Conservation (phyloP, 2,888 invertebrate species). For the Polymixis flavicincta region DNA sequence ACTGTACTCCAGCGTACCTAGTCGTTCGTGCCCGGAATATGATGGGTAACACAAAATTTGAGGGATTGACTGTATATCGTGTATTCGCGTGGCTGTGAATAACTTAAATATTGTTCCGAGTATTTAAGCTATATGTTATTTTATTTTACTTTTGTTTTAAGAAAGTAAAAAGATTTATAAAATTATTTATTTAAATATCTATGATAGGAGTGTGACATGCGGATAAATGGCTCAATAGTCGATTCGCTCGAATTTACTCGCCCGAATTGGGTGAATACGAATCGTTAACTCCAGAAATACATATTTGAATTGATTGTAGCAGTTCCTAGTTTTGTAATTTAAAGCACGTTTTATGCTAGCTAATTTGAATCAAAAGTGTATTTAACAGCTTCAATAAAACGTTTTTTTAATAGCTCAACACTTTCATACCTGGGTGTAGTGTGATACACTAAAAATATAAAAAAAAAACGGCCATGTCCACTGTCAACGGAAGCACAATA, state of each 20-base stretch:
- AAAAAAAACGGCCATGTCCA: not conserved
- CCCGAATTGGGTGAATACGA: no score
- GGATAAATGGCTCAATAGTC: not conserved
- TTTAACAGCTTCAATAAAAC: not conserved
- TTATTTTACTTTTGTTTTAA: slow-evolving; percentile 10
- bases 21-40: slow-evolving; percentile 50
- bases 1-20: slow-evolving; percentile 55
- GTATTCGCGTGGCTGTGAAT: slow-evolving; percentile 30
- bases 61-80: slow-evolving; percentile 46
- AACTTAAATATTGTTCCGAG: slow-evolving; percentile 12
- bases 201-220: not conserved
- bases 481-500: not conserved
- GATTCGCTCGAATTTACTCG: no score
- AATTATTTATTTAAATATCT: not conserved
- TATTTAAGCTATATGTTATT: no score
- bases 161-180: not conserved
- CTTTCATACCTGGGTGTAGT: not conserved
- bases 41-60: slow-evolving; percentile 38
- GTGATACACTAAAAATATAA: not conserved
- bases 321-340: not conserved
- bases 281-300: no score
- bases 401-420: not conserved
- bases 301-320: no score
- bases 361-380: not conserved
- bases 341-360: not conserved